Base-by-base conservation (phyloP, 1,140 invertebrate genomes). In the Lepidurus apus region DNA sequence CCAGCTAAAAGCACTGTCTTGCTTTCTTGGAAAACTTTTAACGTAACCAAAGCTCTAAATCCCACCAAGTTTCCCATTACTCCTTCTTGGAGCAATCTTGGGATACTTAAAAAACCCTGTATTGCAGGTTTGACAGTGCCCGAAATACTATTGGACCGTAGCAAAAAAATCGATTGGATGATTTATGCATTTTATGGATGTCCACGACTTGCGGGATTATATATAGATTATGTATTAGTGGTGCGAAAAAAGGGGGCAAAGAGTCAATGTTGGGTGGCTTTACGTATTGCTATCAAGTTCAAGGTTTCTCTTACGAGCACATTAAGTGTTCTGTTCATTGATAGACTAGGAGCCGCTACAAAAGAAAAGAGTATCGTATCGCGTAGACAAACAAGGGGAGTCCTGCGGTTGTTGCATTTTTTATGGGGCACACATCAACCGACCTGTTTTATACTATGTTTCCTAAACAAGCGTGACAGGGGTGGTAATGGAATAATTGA, bases 251-350 rank as follows among this genome's bases (percentile, higher is more conserved):
- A 65, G 13, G 21, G 53, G 53, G 53, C 17, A 65, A 65, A 65
- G 53, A n/a, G 53, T 65, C 53, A 65, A 65, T 65, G 21, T 65
- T 65, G 13, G 17, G 21, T 11, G 17, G 53, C 21, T 13, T 65
- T 65, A 21, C 53, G 53, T 65, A 65, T 47, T 34, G 34, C 10
- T 65, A 65, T 13, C 9, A 17, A 21, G 53, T 65, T 65, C 53
- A 65, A 65, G 45, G 53, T 65, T 65, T 65, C 53, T 17, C 21
- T 65, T 65, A 65, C 53, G 53, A 21, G 45, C 6, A 17, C 6
- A 65, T 65, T 65, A 65, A 65, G 53, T 65, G 53, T 65, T 65
- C 53, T n/a, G 17, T 65, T 65, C 53, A 65, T 65, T 65, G 53
- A 65, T 65, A 65, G 53, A 65, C 53, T 17, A 17, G 53, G 21